phyloP scores from a whole-genome alignment of 1,140 invertebrate genomes.

The Bombus cullumanus region DNA sequence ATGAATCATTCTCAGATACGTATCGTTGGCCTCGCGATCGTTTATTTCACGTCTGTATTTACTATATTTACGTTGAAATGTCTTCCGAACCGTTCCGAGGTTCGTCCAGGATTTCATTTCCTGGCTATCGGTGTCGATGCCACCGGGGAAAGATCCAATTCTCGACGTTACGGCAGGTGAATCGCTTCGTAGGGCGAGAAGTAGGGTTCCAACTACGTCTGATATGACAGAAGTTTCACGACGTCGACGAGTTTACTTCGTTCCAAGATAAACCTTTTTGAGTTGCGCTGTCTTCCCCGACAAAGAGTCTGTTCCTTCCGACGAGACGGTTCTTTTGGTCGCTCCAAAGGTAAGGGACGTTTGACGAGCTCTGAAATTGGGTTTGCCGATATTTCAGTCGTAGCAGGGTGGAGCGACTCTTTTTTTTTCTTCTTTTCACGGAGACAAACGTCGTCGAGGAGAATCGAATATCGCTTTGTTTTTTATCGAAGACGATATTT shows the following conservation, averaged over 20 bases:
- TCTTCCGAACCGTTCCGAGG: background rate
- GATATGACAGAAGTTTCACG: slow-evolving; percentile 8
- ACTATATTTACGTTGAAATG: background rate
- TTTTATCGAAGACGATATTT: background rate
- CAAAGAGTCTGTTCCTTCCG: background rate
- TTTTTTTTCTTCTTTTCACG: background rate
- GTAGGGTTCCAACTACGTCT: background rate
- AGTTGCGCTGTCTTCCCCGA: background rate
- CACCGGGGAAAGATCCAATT: background rate
- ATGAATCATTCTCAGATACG: background rate
- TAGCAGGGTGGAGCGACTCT: too few relatives aligned
- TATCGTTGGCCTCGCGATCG: background rate
- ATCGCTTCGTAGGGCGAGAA: background rate
- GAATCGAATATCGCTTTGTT: background rate
- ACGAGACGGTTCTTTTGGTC: background rate
- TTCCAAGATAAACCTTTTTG: slow-evolving; percentile 8
- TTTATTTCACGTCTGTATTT: background rate
- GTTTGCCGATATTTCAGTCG: background rate
- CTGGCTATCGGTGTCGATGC: slow-evolving; percentile 1
- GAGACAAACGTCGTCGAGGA: background rate
- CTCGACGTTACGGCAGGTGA: background rate
- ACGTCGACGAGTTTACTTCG: slow-evolving; percentile 3
- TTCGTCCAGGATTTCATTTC: slow-evolving; percentile 16
- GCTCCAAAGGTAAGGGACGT: background rate
- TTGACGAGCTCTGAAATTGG: background rate